Evolutionary conservation across 2,113 vertebrate genomes (phyloP).

Genomic region (Perca flavescens): DNA sequence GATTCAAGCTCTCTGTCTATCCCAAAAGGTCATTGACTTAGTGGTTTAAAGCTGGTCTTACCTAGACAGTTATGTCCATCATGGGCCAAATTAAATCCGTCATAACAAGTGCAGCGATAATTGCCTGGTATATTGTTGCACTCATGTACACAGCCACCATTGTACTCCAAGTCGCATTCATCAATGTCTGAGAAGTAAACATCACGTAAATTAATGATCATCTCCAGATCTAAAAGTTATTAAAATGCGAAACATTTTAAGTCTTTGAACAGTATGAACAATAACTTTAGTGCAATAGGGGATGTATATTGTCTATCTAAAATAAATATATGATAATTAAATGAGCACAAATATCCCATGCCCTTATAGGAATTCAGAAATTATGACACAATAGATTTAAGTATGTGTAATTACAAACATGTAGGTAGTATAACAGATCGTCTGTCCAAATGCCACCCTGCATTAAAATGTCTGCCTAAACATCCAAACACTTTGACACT

Average conservation of each 20-base stretch:
- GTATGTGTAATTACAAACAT: not conserved
- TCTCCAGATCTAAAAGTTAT: slow-evolving; percentile 20
- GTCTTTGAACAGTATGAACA: not conserved
- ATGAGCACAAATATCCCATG: not conserved
- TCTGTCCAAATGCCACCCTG: not conserved
- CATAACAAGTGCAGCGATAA: slow-evolving; percentile 96
- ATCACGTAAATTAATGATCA: slow-evolving; percentile 67
- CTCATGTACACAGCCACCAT: slow-evolving; percentile 97
- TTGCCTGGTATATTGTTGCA: slow-evolving; percentile 98
- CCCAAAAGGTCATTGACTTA: not conserved
- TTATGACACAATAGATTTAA: not conserved
- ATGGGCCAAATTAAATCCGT: slow-evolving; percentile 95
- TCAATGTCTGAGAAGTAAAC: slow-evolving; percentile 89
- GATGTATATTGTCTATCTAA: not conserved
- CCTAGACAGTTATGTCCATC: slow-evolving; percentile 99
- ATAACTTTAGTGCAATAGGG: not conserved
- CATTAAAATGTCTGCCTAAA: not conserved
- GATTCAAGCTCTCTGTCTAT: not conserved
- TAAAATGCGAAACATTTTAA: not conserved
- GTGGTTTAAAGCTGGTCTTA: slow-evolving; percentile 78
- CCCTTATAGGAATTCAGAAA: not conserved
- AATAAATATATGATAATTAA: not conserved
- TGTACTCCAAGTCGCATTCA: slow-evolving; percentile 94
- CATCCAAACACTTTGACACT: not conserved
- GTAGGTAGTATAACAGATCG: not conserved